Evolutionary conservation across 2,797 vertebrate genomes (phyloP), one percentile per base, ranked within the genome.

Genomic region (Alcedo quadribrachys): DNA sequence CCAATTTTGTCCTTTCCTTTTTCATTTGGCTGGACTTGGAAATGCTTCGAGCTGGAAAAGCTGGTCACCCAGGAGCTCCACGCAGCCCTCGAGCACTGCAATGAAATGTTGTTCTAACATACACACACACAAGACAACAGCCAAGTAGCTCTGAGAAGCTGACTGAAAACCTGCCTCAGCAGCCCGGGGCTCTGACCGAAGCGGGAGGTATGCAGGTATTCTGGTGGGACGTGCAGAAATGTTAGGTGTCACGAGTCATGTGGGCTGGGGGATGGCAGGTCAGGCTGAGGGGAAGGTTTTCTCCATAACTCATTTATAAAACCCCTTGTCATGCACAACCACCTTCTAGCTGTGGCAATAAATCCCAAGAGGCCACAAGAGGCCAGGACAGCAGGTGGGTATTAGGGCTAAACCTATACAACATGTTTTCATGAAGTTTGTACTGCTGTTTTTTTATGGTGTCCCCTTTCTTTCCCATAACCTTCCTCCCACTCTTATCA

Each of bases 191-290:
- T 77, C 78, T 55, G 62, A 66, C 30, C 5, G 6, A 62, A 77
- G 58, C 65, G 61, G 79, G 48, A 96, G 69, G 84, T 25, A 93
- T 90, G 86, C 89, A 93, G 73, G 84, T 83, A 90, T 92, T 92
- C 81, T 62, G 62, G 57, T 51, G 76, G 82, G 90, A 94, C 84
- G 85, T 94, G 94, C 92, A 92, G 85, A 88, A 88, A 74, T 67
- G 77, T 74, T 30, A 70, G 68, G 54, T 74, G 66, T 40, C 53
- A 8, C 5, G 2, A 10, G 28, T 15, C 2, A 1, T 14, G 32
- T 1, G 1, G 24, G 32, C 51, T 85, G 32, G 32, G 32, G 54
- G 76, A 24, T 8, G 11, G 70, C 51, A 57, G 95, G 93, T 95
- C 93, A 94, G 60, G 55, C 32, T 46, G 33, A 82, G 85, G 90